A percentile compares a stretch with the other conserved stretches of the same genome.
Evolutionary conservation across 53 echinoderm and acorn worm genomes (phyloP).

Genomic region (Paelopatides confundens): DNA sequence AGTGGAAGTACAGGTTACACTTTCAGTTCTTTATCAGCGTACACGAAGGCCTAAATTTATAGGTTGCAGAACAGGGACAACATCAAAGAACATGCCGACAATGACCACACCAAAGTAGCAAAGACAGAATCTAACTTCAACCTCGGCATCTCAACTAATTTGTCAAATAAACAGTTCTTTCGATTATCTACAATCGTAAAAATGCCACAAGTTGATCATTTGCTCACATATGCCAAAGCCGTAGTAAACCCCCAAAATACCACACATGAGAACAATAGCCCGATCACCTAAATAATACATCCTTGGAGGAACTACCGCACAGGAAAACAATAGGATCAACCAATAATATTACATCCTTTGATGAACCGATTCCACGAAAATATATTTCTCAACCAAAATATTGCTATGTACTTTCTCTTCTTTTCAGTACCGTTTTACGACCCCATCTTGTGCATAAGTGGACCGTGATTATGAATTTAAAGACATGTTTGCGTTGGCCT

Average conservation of each 20-base stretch:
- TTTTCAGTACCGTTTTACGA: neutral
- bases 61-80: neutral
- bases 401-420: neutral
- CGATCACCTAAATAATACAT: no score
- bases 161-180: slow-evolving; percentile 14
- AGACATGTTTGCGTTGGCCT: slow-evolving; percentile 12
- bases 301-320: neutral
- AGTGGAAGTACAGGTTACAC: no score
- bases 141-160: slow-evolving; percentile 20
- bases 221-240: neutral
- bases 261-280: no score
- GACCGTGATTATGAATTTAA: slow-evolving; percentile 30
- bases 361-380: slow-evolving; percentile 30
- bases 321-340: neutral
- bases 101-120: neutral
- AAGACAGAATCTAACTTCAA: neutral
- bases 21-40: no score
- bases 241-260: no score
- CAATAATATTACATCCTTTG: slow-evolving; percentile 17
- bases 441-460: slow-evolving; percentile 5
- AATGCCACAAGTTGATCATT: slow-evolving; percentile 3
- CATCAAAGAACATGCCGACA: slow-evolving; percentile 13
- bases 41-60: no score
- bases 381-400: neutral
- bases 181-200: slow-evolving; percentile 43